phyloP scores from a whole-genome alignment of 2,113 vertebrate species.

The Apaloderma vittatum region DNA sequence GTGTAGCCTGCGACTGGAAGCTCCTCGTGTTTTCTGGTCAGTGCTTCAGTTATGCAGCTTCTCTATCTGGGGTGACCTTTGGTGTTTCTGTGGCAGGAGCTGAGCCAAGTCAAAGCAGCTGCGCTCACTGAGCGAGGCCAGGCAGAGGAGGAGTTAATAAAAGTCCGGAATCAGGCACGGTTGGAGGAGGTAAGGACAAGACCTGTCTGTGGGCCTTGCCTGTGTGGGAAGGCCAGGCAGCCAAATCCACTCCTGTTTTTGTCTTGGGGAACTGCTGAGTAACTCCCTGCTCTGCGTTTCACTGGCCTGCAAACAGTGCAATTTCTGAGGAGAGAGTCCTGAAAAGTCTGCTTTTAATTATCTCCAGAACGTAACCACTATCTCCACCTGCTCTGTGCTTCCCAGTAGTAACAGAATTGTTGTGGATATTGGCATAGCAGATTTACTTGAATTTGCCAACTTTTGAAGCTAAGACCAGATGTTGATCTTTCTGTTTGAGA shows the following conservation, averaged over 20 bases:
- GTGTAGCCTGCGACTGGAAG: not conserved
- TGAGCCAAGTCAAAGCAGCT: slow-evolving; percentile 84
- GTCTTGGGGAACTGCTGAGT: not conserved
- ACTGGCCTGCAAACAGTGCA: not conserved
- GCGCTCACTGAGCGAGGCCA: slow-evolving; percentile 82
- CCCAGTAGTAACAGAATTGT: not conserved
- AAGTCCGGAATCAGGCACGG: slow-evolving; percentile 82
- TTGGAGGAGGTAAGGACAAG: slow-evolving; percentile 87
- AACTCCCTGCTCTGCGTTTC: not conserved
- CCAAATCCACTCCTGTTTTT: not conserved
- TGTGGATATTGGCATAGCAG: not conserved
- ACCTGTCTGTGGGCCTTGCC: not conserved
- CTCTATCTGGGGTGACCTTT: not conserved
- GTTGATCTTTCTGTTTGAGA: not conserved
- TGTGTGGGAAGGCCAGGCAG: not conserved
- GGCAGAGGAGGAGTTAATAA: slow-evolving; percentile 88
- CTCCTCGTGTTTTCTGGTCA: not conserved
- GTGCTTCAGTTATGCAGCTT: not conserved
- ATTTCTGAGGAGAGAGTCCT: not conserved
- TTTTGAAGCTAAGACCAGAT: not conserved
- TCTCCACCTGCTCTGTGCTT: not conserved
- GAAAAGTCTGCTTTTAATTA: not conserved
- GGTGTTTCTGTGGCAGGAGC: slow-evolving; percentile 80
- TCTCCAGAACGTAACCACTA: not conserved
- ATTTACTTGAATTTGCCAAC: not conserved